phyloP scores from a whole-genome alignment of 2,888 invertebrate genomes.

The Caenorhabditis drosophilae region DNA sequence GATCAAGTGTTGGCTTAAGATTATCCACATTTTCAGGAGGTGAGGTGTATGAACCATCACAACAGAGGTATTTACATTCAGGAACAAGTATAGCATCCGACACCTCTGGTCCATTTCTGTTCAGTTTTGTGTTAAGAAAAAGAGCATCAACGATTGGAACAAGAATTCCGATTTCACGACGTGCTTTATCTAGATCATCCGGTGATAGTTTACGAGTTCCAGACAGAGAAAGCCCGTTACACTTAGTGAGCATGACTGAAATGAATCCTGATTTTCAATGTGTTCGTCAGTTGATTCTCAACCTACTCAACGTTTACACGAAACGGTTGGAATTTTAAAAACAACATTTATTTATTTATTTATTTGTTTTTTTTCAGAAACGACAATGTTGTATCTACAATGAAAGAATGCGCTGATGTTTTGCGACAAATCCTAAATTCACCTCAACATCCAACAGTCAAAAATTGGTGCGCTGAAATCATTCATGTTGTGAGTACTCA shows the following conservation, averaged over 20 bases:
- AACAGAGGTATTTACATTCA: constrained; percentile 3
- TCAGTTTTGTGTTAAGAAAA: constrained; percentile 66
- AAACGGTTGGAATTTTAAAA: constrained; percentile 22
- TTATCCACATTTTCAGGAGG: constrained; percentile 67
- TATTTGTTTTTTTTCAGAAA: constrained; percentile 46
- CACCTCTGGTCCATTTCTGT: constrained; percentile 68
- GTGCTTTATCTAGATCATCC: constrained; percentile 62
- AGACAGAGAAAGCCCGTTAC: constrained; percentile 66
- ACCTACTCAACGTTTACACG: constrained; percentile 62
- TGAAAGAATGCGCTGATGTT: constrained; percentile 64
- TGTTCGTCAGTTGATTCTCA: constrained; percentile 65
- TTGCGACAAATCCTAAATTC: constrained; percentile 66
- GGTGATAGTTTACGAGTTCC: constrained; percentile 67
- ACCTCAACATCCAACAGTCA: constrained; percentile 67
- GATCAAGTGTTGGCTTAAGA: constrained; percentile 64
- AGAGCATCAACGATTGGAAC: constrained; percentile 69
- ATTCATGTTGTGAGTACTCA: constrained; percentile 60
- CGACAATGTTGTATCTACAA: constrained; percentile 56
- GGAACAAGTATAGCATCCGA: constrained; percentile 68
- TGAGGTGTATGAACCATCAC: not conserved
- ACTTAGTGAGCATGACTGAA: constrained; percentile 62
- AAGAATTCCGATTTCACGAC: constrained; percentile 63
- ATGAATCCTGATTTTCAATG: constrained; percentile 69
- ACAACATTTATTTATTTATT: too few relatives aligned
- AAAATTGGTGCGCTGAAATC: constrained; percentile 68